Evolutionary conservation across 2,113 vertebrate species (phyloP).

Genomic region (Engraulis encrasicolus): DNA sequence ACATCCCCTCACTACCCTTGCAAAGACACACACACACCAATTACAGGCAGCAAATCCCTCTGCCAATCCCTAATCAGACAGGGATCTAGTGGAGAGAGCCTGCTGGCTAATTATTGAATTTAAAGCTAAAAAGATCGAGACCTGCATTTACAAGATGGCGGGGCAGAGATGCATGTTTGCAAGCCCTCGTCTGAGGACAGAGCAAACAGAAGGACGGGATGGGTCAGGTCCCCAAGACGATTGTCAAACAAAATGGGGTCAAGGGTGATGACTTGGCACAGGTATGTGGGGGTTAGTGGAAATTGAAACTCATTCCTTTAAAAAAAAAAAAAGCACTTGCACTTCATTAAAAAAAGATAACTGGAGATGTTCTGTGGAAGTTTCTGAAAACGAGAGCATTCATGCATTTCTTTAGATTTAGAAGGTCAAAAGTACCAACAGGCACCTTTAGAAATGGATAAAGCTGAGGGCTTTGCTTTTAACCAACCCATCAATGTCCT

Average conservation of each 20-base stretch:
- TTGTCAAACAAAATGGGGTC: conserved; percentile 15
- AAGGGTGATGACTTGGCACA: neutral
- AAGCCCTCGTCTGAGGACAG: conserved; percentile 38
- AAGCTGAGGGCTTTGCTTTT: neutral
- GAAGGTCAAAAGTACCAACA: neutral
- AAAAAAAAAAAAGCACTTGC: neutral
- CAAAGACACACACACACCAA: conserved; percentile 40
- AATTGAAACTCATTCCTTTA: neutral
- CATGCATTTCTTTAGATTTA: neutral
- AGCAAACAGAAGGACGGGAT: conserved; percentile 41
- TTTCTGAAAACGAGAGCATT: neutral
- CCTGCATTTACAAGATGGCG: conserved; percentile 45
- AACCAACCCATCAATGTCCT: no score
- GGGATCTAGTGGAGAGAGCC: conserved; percentile 55
- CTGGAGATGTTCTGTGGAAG: neutral
- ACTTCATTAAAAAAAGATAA: neutral
- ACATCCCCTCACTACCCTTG: no score
- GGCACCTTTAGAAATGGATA: neutral
- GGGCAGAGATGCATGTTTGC: conserved; percentile 33
- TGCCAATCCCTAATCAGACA: conserved; percentile 45
- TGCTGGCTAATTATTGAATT: conserved; percentile 61
- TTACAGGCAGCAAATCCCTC: conserved; percentile 60
- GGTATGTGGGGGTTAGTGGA: neutral
- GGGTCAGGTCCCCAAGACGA: neutral
- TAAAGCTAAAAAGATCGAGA: conserved; percentile 61